phyloP scores from a whole-genome alignment of 2,888 invertebrate genomes.

The Agrotis puta region DNA sequence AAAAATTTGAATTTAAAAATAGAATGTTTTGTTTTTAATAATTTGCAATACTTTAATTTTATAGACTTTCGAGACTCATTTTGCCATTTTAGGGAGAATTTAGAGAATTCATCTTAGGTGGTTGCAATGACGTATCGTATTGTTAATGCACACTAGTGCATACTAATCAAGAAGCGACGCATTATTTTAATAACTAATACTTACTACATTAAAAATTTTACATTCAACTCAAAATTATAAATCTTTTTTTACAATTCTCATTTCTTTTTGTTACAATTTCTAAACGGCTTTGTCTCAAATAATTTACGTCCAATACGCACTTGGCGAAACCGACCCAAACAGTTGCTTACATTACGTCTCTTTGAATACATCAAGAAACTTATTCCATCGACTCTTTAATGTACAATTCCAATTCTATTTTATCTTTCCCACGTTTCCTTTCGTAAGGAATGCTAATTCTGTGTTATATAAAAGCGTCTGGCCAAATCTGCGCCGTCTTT shows the following conservation, averaged over 20 bases:
- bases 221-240: background rate
- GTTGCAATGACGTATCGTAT: background rate
- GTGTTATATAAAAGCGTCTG: constrained; percentile 49
- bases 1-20: constrained; percentile 28
- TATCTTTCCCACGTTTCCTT: constrained; percentile 45
- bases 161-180: background rate
- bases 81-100: background rate
- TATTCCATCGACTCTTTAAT: constrained; percentile 52
- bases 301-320: constrained; percentile 39
- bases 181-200: background rate
- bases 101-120: background rate
- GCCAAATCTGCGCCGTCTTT: constrained; percentile 51
- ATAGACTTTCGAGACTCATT: background rate
- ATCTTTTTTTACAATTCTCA: background rate
- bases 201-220: background rate
- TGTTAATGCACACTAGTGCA: too few species aligned
- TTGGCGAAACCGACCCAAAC: constrained; percentile 20
- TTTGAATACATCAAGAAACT: constrained; percentile 47
- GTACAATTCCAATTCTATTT: constrained; percentile 48
- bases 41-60: background rate
- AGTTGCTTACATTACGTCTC: constrained; percentile 20
- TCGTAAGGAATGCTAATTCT: constrained; percentile 54
- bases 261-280: constrained; percentile 1
- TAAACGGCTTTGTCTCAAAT: constrained; percentile 1
- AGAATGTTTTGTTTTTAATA: background rate